These are phyloP conservation scores for Bellardia pandia DNA, from an alignment of 2,888 invertebrate genomes.

Conservation along the genomic window DNA sequence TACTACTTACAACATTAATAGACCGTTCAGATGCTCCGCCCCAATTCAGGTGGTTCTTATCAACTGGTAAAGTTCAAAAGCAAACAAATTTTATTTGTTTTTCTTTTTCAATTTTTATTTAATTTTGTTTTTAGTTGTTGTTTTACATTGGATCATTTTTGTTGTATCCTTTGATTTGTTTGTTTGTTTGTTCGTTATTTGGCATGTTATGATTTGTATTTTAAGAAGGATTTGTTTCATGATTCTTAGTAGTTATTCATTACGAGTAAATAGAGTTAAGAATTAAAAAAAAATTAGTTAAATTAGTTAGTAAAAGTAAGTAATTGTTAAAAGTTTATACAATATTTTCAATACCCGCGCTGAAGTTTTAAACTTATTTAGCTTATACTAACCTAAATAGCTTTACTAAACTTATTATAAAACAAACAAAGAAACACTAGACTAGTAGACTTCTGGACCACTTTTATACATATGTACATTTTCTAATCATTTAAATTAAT, in stretches of 20 bases:
- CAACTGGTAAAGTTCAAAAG: conserved; percentile 81
- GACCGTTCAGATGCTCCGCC: conserved; percentile 80
- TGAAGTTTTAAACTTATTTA: background rate
- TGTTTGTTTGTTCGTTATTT: conserved; percentile 26
- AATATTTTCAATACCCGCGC: background rate
- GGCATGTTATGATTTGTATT: conserved; percentile 47
- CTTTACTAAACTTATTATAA: background rate
- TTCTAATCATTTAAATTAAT: too few relatives aligned
- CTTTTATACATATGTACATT: too few relatives aligned
- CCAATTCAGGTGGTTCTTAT: conserved; percentile 83
- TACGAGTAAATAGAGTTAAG: background rate
- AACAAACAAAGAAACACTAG: too few relatives aligned
- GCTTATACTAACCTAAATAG: conserved; percentile 18
- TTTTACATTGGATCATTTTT: conserved; percentile 24
- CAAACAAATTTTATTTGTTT: conserved; percentile 25
- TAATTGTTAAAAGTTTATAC: background rate
- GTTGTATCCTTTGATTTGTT: conserved; percentile 1
- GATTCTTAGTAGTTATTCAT: background rate
- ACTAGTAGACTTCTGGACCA: too few relatives aligned
- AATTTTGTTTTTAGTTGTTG: conserved; percentile 31
- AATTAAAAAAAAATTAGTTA: background rate
- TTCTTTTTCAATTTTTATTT: conserved; percentile 5
- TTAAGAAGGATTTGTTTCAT: background rate
- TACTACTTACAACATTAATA: conserved; percentile 64
- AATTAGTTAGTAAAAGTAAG: background rate